phyloP scores from a whole-genome alignment of 2,113 vertebrate species.

The Agapornis roseicollis region DNA sequence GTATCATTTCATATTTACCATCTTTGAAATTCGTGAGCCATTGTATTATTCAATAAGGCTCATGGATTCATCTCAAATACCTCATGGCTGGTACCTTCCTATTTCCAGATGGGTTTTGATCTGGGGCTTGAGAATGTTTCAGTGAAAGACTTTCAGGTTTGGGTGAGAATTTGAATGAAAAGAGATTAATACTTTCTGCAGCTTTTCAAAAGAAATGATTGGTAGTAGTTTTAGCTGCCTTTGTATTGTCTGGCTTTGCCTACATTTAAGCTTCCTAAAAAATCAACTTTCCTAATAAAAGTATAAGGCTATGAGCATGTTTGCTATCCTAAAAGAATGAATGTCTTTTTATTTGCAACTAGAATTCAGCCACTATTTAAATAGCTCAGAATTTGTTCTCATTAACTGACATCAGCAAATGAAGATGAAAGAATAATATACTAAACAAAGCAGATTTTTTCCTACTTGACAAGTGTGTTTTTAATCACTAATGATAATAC shows the following conservation, averaged over 20 bases:
- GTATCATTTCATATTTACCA: neutral
- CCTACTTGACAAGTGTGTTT: neutral
- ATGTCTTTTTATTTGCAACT: neutral
- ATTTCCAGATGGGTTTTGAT: neutral
- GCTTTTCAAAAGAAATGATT: neutral
- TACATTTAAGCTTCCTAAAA: neutral
- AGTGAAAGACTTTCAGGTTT: neutral
- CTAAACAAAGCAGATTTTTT: neutral
- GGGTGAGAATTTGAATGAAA: neutral
- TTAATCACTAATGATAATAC: neutral
- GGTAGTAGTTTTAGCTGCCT: neutral
- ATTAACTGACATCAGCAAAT: neutral
- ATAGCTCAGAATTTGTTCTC: neutral
- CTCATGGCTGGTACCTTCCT: neutral
- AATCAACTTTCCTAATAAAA: neutral
- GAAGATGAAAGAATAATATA: neutral
- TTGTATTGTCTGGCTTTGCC: accelerated
- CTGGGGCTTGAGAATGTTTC: neutral
- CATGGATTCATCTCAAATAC: neutral
- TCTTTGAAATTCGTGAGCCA: neutral
- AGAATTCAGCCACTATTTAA: neutral
- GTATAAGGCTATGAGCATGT: neutral
- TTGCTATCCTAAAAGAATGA: neutral
- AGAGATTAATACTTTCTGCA: neutral
- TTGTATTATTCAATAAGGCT: neutral